A percentile compares a stretch with the other conserved stretches of the same genome.
Conservation (phyloP, 1,140 invertebrate species). For the Lepidurus arcticus region DNA sequence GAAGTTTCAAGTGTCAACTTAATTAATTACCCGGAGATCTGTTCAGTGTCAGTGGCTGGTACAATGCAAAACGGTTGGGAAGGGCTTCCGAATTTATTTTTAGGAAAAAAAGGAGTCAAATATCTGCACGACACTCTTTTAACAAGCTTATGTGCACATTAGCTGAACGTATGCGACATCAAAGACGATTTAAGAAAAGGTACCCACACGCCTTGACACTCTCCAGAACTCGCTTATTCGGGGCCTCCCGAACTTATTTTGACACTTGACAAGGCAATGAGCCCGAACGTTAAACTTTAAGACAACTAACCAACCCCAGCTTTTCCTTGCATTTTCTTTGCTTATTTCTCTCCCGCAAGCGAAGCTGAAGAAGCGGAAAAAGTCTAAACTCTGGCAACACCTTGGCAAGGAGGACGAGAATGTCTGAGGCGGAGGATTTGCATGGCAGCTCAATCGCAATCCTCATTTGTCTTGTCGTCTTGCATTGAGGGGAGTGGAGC, state of each 20-base stretch:
- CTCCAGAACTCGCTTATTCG: neutral
- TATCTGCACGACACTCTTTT: constrained; percentile 15
- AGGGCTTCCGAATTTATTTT: constrained; percentile 4
- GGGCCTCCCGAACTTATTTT: neutral
- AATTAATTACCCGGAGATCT: constrained; percentile 11
- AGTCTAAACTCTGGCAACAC: neutral
- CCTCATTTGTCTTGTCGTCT: constrained; percentile 18
- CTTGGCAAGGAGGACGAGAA: neutral
- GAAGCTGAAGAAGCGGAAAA: neutral
- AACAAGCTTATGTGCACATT: constrained; percentile 7
- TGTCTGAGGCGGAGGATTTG: neutral
- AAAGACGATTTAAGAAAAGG: neutral
- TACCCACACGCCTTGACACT: constrained; percentile 7
- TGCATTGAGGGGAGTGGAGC: constrained; percentile 8
- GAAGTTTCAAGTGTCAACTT: neutral
- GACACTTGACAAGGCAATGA: neutral
- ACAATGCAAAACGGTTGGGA: neutral
- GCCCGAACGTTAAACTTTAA: neutral
- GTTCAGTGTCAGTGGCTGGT: constrained; percentile 13
- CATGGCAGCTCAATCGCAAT: constrained; percentile 18
- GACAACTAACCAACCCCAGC: neutral
- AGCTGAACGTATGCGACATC: constrained; percentile 9
- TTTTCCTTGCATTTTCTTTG: neutral
- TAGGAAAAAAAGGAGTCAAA: neutral
- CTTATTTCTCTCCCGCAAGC: neutral